Evolutionary conservation across 2,113 vertebrate species (phyloP), one percentile per base, ranked within the genome.

Genomic region (Charina bottae): DNA sequence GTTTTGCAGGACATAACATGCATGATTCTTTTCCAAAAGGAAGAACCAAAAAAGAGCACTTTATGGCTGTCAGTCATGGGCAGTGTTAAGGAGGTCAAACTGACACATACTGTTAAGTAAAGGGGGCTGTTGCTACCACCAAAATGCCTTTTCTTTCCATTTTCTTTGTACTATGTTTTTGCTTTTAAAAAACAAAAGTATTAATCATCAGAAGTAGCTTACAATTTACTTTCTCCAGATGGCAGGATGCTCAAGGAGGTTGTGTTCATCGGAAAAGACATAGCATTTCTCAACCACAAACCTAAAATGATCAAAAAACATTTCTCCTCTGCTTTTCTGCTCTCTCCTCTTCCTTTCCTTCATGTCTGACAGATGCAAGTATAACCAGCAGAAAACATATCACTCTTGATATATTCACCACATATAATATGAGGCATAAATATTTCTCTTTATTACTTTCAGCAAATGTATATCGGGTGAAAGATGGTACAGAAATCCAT

Each of bases 361-460:
- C 89, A 24, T 87, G 11, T 42, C 26, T 46, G 37, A 53, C 24
- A 87, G 33, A 72, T n/a, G 19, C 23, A 86, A 92, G 92, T 83
- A 89, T 88, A 93, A 0, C 0, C 42, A 83, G 15, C 0, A 92
- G 93, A 92, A 91, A 87, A 53, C 8, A 49, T 59, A 90, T 33
- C 78, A 53, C 49, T 88, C 84, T 24, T 89, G 89, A 94, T 60
- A 58, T 56, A 91, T 92, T 90, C 53, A 24, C n/a, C 86, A 72
- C 92, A n/a, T 19, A 83, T 1, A 3, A 91, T 62, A 72, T 37
- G 46, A 91, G 89, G 59, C 55, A 92, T 60, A 93, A 87, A 33
- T 94, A 60, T 84, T 91, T 5, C 60, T 46, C 84, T 87, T 95
- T 94, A 89, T 62, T 68, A 11, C 59, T 92, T 88, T 21, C 37